Evolutionary conservation across 2,888 invertebrate genomes (phyloP).

Genomic region (Rotaria macrura): DNA sequence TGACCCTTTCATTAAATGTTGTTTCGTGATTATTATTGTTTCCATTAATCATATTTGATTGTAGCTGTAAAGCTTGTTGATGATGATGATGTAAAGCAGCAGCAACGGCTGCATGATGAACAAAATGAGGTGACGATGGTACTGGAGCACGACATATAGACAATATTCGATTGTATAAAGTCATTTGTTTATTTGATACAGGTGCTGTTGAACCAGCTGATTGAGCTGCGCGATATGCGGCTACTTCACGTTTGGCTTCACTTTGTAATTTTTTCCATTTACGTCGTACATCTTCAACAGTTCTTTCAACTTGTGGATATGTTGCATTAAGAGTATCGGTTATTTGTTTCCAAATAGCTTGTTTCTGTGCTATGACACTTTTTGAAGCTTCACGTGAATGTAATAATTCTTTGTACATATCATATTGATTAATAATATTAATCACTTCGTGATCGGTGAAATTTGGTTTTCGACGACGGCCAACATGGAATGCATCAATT

Average conservation of each 20-base stretch:
- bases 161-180: background rate
- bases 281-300: constrained; percentile 15
- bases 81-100: background rate
- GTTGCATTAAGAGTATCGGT: background rate
- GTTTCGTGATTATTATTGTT: background rate
- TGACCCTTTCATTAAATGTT: background rate
- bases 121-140: background rate
- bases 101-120: background rate
- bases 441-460: constrained; percentile 12
- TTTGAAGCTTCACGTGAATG: constrained; percentile 21
- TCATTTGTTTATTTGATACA: background rate
- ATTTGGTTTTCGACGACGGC: constrained; percentile 9
- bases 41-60: background rate
- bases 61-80: background rate
- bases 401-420: background rate
- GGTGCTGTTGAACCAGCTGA: background rate
- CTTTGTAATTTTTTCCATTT: constrained; percentile 22
- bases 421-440: background rate
- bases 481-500: background rate
- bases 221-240: background rate
- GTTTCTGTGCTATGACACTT: constrained; percentile 15
- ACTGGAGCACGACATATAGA: background rate
- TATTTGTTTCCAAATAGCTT: constrained; percentile 16
- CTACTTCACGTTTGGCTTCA: constrained; percentile 3
- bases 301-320: constrained; percentile 19